Conservation (phyloP, 2,113 vertebrate genomes). For the Murina feae region DNA sequence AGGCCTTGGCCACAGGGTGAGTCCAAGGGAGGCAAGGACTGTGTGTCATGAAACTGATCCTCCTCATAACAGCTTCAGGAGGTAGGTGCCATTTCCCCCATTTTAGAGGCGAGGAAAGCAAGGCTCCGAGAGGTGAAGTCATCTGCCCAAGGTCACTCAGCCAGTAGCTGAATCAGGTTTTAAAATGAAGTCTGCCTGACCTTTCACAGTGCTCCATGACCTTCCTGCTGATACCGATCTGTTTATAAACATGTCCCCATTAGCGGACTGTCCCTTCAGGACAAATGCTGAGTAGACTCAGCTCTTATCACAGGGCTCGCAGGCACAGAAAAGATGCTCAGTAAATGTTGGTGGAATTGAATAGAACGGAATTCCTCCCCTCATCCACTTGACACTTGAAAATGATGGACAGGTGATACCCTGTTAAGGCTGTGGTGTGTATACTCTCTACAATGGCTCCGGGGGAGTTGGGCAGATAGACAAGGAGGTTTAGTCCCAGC, state of each 20-base stretch:
- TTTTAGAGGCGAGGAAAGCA: background rate
- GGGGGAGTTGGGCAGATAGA: background rate
- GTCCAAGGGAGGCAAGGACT: background rate
- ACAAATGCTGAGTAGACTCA: background rate
- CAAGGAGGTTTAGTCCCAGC: conserved; percentile 2
- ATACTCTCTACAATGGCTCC: background rate
- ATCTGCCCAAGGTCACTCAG: background rate
- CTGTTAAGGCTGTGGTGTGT: background rate
- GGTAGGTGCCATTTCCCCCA: background rate
- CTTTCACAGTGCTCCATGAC: background rate
- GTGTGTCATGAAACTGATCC: background rate
- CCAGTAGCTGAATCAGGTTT: background rate
- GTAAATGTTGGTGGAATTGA: background rate
- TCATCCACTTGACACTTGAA: background rate
- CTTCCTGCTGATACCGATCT: background rate
- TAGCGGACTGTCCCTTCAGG: background rate
- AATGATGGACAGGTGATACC: conserved; percentile 24
- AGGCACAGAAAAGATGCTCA: background rate
- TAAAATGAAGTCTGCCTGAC: background rate
- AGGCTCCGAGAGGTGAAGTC: background rate
- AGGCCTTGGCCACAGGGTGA: background rate
- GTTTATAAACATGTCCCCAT: background rate
- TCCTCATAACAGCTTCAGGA: background rate
- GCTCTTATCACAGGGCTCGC: background rate
- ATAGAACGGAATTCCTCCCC: background rate